phyloP scores from a whole-genome alignment of 2,888 invertebrate species.

The Drosophila helvetica region DNA sequence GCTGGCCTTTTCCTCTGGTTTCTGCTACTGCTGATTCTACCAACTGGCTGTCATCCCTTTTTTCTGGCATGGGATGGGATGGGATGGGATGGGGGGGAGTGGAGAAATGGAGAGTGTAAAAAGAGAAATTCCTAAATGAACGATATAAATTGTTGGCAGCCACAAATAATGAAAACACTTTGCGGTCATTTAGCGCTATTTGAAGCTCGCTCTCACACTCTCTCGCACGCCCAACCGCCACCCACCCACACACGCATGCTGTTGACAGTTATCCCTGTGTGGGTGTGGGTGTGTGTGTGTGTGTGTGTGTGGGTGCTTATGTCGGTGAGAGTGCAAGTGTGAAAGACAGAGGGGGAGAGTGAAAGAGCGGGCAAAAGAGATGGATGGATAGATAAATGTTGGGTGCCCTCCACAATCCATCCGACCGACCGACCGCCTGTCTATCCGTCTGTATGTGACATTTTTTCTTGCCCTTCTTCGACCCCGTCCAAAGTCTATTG shows the following conservation, averaged over 20 bases:
- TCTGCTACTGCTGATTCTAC: slow-evolving; percentile 1
- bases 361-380: slow-evolving; percentile 15
- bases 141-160: slow-evolving; percentile 81
- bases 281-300: slow-evolving; percentile 24
- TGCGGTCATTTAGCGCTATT: slow-evolving; percentile 78
- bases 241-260: slow-evolving; percentile 45
- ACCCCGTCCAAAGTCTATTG: slow-evolving; percentile 69
- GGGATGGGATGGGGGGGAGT: neutral
- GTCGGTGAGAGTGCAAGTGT: slow-evolving; percentile 18
- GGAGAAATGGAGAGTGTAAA: slow-evolving; percentile 46
- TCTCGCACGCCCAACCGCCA: slow-evolving; percentile 20
- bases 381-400: slow-evolving; percentile 43
- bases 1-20: neutral
- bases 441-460: slow-evolving; percentile 47
- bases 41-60: slow-evolving; percentile 38
- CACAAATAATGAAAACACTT: slow-evolving; percentile 79
- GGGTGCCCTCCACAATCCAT: slow-evolving; percentile 17
- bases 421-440: slow-evolving; percentile 44
- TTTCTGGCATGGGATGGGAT: neutral
- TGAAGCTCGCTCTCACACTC: slow-evolving; percentile 52
- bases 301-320: slow-evolving; percentile 16
- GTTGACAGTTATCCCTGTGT: slow-evolving; percentile 60
- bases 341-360: slow-evolving; percentile 11
- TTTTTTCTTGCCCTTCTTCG: slow-evolving; percentile 57
- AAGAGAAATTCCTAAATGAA: slow-evolving; percentile 81